Base-by-base conservation (phyloP, 2,113 vertebrate genomes). In the Pterocles orientalis region DNA sequence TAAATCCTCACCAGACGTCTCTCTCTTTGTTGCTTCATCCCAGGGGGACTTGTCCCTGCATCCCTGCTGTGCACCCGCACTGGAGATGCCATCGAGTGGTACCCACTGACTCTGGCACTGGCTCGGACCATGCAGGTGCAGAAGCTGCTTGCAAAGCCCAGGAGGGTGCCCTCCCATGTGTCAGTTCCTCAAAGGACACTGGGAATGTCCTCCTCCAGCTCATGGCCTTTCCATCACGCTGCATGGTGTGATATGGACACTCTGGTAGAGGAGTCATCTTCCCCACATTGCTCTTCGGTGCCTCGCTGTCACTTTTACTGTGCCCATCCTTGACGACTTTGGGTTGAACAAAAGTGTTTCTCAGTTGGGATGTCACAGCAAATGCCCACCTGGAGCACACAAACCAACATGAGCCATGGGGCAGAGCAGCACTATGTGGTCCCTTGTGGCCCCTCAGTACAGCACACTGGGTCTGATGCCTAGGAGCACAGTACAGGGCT, bases 391-490 rank as follows among this genome's bases (percentile, higher is more conserved):
- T 0, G 1, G 43, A 45, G 23, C 33, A 18, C 19, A 2, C n/a
- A 36, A 58, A 51, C 8, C 23, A 18, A 9, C 5, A 11, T 26
- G 12, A 76, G 6, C 7, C 57, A 17, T 3, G 2, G 23, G 18
- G 15, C 26, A 88, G 6, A 7, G 4, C n/a, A 17, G 12, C n/a
- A n/a, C 0, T 0, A 14, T n/a, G 8, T 31, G n/a, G 43, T 10
- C 8, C 9, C 25, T 48, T 12, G 11, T 26, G 62, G 3, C 8
- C 31, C 19, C 53, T 48, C 21, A 8, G 33, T 12, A 45, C 4
- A 13, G 9, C 25, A 45, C 19, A 8, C 18, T 24, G 45, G 5
- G 21, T 7, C 20, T 68, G 28, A 28, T 75, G 54, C 29, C 73
- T 69, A 12, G 15, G 6, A 62, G 14, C 12, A 48, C 5, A 58